Percentiles rank a stretch among this genome's conserved stretches.
These are phyloP conservation scores for Mastacembelus armatus DNA, from an alignment of 2,797 vertebrate species.

Conservation along the genomic window DNA sequence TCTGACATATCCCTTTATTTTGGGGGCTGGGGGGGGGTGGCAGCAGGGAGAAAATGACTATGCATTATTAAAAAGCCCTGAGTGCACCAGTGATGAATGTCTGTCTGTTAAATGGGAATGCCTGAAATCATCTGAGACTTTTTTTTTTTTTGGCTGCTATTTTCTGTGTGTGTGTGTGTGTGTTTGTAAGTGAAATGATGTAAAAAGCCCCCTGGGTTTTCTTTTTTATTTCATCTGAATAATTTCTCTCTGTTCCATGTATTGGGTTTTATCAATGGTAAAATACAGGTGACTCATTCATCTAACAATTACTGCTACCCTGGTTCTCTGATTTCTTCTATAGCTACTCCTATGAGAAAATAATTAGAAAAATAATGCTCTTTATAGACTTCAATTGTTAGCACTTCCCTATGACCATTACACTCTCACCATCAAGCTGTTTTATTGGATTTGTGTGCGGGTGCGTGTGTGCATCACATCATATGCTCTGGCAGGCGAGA, in stretches of 20 bases:
- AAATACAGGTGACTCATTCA: neutral
- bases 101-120: constrained; percentile 59
- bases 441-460: neutral
- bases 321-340: neutral
- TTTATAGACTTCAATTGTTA: neutral
- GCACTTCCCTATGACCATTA: neutral
- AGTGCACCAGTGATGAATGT: constrained; percentile 60
- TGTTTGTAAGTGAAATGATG: constrained; percentile 8
- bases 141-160: constrained; percentile 15
- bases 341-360: too few relatives aligned
- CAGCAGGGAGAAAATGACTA: constrained; percentile 49
- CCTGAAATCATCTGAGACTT: constrained; percentile 42
- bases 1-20: constrained; percentile 54
- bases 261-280: neutral
- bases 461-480: neutral
- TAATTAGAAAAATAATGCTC: neutral
- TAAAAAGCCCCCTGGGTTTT: constrained; percentile 14
- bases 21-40: constrained; percentile 36
- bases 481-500: constrained; percentile 38
- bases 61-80: constrained; percentile 75
- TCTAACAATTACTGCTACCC: neutral
- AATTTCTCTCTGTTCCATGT: constrained; percentile 1
- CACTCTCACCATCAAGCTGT: neutral
- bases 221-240: constrained; percentile 4
- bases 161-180: neutral